Conservation (phyloP, 1,140 invertebrate species). For the Drosophila santomea region DNA sequence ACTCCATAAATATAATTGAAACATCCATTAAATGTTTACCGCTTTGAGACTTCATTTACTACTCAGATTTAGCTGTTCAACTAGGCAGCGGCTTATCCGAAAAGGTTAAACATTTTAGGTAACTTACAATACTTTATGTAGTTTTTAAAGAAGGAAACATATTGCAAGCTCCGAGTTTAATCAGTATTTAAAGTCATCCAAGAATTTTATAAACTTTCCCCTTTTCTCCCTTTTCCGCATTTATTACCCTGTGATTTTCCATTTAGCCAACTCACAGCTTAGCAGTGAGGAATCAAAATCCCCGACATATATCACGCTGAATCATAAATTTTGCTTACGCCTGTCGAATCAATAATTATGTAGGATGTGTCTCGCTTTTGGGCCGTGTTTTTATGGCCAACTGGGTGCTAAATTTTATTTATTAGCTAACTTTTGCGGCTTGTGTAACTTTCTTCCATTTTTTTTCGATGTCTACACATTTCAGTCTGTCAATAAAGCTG, state of each 20-base stretch:
- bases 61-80: too few relatives aligned
- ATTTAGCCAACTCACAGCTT: neutral
- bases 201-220: neutral
- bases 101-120: too few relatives aligned
- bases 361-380: slow-evolving; percentile 43
- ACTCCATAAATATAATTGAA: too few relatives aligned
- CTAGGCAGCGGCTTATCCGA: too few relatives aligned
- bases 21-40: too few relatives aligned
- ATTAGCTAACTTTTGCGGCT: slow-evolving; percentile 75
- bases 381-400: slow-evolving; percentile 29
- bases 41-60: neutral
- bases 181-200: neutral
- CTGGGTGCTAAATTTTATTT: slow-evolving; percentile 76
- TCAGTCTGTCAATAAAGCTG: slow-evolving; percentile 65
- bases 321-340: slow-evolving; percentile 60
- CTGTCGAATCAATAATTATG: slow-evolving; percentile 65
- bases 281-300: slow-evolving; percentile 9
- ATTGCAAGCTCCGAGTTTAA: too few relatives aligned
- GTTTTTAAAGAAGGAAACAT: too few relatives aligned
- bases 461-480: slow-evolving; percentile 56
- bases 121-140: too few relatives aligned
- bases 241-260: neutral
- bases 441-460: slow-evolving; percentile 33
- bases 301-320: slow-evolving; percentile 29
- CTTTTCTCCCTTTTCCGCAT: too few relatives aligned